These are phyloP conservation scores for Saimiri boliviensis DNA, from an alignment of 2,113 vertebrate species.

Conservation along the genomic window DNA sequence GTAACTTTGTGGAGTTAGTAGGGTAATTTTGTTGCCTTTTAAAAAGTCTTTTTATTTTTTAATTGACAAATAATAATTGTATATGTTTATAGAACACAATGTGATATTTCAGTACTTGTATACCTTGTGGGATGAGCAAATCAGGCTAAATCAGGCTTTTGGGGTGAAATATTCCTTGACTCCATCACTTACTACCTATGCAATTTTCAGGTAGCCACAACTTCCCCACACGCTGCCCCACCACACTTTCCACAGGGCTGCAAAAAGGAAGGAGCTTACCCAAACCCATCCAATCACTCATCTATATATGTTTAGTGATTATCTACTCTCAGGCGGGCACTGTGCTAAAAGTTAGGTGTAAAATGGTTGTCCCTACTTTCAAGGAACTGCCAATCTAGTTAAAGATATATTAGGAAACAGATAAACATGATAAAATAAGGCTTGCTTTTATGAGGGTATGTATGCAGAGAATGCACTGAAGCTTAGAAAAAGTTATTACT, in stretches of 20 bases:
- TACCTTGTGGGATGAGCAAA: too few species aligned
- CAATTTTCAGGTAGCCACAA: neutral
- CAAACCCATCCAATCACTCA: neutral
- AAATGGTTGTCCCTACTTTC: neutral
- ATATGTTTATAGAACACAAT: too few species aligned
- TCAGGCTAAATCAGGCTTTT: too few species aligned
- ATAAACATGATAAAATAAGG: neutral
- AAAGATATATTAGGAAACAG: neutral
- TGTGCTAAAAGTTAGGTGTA: neutral
- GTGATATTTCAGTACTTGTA: too few species aligned
- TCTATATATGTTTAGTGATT: neutral
- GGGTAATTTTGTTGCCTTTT: too few species aligned
- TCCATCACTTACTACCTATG: neutral
- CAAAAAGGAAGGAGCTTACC: neutral
- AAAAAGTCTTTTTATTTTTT: too few species aligned
- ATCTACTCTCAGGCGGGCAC: neutral
- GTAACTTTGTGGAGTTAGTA: too few species aligned
- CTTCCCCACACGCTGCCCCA: neutral
- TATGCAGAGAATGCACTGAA: neutral
- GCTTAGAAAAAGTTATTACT: slow-evolving; percentile 7
- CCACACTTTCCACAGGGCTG: neutral
- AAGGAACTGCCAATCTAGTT: neutral
- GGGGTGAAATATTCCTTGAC: neutral
- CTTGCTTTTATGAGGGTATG: neutral
- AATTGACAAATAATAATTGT: too few species aligned